phyloP scores from a whole-genome alignment of 1,140 invertebrate genomes.

The Asobara japonica region DNA sequence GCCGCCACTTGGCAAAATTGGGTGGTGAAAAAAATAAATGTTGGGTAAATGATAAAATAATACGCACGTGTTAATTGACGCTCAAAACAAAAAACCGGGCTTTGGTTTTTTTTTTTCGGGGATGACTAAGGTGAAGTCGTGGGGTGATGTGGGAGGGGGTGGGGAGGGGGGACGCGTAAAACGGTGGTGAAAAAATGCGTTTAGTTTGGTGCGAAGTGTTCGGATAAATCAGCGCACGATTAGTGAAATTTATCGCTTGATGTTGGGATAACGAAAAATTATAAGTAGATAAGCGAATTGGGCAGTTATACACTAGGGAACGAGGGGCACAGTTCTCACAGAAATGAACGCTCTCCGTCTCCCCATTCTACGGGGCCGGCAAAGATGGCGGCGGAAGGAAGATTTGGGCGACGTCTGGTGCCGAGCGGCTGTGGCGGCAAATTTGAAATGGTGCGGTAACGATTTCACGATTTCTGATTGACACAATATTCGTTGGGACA shows the following conservation, averaged over 20 bases:
- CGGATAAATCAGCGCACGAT: background rate
- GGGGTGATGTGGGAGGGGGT: too few species aligned
- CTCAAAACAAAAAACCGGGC: background rate
- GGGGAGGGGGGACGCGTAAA: too few species aligned
- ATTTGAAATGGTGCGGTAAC: too few species aligned
- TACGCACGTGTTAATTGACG: constrained; percentile 14
- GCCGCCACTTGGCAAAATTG: too few species aligned
- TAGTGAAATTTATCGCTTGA: background rate
- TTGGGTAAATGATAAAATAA: background rate
- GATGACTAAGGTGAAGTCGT: background rate
- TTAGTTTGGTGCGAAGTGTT: too few species aligned
- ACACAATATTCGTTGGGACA: too few species aligned
- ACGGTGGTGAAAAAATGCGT: too few species aligned
- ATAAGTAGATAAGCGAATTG: background rate
- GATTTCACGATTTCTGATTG: too few species aligned
- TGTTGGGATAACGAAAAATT: background rate
- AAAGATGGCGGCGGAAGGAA: too few species aligned
- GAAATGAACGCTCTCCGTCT: constrained; percentile 7
- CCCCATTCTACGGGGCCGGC: background rate
- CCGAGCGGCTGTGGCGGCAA: too few species aligned
- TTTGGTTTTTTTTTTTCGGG: background rate
- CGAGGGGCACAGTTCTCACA: background rate
- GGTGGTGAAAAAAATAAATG: background rate
- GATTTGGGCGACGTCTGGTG: too few species aligned
- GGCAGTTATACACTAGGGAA: background rate